Evolutionary conservation across 2,113 vertebrate species (phyloP).

Genomic region (Neolamprologus caudopunctatus): DNA sequence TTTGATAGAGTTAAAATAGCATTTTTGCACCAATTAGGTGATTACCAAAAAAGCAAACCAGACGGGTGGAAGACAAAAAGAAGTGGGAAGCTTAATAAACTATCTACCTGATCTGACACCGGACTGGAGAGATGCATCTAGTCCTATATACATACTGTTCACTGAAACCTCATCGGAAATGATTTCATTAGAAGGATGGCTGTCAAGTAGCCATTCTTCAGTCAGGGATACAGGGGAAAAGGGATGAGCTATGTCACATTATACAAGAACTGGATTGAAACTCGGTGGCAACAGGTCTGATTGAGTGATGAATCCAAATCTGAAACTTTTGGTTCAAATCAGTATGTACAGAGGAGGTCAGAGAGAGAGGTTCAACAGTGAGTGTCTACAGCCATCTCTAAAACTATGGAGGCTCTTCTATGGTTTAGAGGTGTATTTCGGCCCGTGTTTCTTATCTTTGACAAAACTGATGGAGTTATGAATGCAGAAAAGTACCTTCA

Average conservation of each 20-base stretch:
- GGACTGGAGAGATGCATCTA: neutral
- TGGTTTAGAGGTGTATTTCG: accelerated
- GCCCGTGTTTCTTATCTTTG: neutral
- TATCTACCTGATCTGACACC: accelerated
- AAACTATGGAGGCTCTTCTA: neutral
- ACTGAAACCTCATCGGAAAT: neutral
- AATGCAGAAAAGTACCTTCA: neutral
- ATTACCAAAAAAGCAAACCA: neutral
- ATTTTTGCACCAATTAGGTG: neutral
- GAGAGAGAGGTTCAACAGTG: neutral
- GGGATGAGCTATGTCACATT: neutral
- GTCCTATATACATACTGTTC: neutral
- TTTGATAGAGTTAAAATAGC: neutral
- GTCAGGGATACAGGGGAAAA: accelerated
- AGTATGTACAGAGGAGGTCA: neutral
- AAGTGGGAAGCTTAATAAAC: neutral
- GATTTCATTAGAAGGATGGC: neutral
- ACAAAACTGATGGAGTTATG: neutral
- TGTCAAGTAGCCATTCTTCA: neutral
- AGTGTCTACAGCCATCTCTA: neutral
- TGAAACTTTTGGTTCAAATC: neutral
- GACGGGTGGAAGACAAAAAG: neutral
- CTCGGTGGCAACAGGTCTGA: neutral
- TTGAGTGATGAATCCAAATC: neutral
- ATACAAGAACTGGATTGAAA: neutral